Evolutionary conservation across 2,113 vertebrate genomes (phyloP).

Genomic region (Onychostruthus taczanowskii): DNA sequence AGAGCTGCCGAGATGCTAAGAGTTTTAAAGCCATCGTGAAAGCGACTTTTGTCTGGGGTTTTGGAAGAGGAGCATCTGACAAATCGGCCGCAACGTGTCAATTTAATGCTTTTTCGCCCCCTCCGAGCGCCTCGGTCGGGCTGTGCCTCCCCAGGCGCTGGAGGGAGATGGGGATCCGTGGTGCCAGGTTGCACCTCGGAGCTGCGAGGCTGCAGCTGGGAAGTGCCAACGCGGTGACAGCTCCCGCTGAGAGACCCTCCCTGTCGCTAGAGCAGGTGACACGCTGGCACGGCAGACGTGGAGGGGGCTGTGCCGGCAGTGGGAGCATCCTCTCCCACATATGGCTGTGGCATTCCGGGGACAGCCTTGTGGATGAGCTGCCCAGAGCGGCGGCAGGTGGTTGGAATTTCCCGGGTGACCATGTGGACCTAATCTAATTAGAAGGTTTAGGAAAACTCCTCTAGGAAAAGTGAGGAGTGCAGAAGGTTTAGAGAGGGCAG

Average conservation of each 20-base stretch:
- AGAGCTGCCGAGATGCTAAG: not conserved
- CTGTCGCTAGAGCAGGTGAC: not conserved
- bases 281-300: not conserved
- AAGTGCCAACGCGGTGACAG: not conserved
- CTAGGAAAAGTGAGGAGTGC: not conserved
- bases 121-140: not conserved
- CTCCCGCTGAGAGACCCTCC: not conserved
- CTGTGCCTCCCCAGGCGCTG: not conserved
- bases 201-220: not conserved
- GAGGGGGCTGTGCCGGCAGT: not conserved
- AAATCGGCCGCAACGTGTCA: not conserved
- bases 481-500: not conserved
- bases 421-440: constrained; percentile 14
- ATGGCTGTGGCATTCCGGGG: not conserved
- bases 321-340: not conserved
- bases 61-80: not conserved
- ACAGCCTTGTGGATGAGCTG: not conserved
- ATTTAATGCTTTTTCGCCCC: not conserved
- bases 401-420: not conserved
- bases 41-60: not conserved
- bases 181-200: not conserved
- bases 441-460: not conserved
- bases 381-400: not conserved
- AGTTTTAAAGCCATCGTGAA: not conserved
- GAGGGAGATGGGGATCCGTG: not conserved